These are phyloP conservation scores for Elmis aenea DNA, from an alignment of 2,888 invertebrate genomes.

Conservation along the genomic window DNA sequence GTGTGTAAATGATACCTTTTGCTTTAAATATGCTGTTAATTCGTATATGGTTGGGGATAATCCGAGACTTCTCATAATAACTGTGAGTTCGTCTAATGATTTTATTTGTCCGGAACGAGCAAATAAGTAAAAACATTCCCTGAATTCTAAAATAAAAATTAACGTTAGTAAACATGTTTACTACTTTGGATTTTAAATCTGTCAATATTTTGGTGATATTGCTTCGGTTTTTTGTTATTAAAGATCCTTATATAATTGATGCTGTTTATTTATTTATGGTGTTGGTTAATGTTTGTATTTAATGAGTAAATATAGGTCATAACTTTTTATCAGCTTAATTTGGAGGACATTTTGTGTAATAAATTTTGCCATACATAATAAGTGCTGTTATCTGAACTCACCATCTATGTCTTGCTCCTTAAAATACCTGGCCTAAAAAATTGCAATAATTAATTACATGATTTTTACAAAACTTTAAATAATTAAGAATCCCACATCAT, in stretches of 20 bases:
- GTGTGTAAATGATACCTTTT: no score
- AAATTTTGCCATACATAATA: no score
- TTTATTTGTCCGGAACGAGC: constrained; percentile 85
- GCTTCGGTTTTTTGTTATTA: no score
- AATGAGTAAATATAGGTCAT: no score
- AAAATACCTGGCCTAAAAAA: constrained; percentile 82
- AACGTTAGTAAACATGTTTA: no score
- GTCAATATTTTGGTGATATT: no score
- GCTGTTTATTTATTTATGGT: no score
- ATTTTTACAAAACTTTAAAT: constrained; percentile 2
- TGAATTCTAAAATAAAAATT: constrained; percentile 67
- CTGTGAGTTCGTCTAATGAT: constrained; percentile 82
- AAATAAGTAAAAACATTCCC: constrained; percentile 94
- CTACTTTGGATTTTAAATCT: no score
- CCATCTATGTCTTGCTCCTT: constrained; percentile 94
- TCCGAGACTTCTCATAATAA: constrained; percentile 91
- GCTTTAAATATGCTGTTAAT: constrained; percentile 74
- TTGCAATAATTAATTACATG: constrained; percentile 17
- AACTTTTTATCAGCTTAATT: no score
- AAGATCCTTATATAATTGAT: no score
- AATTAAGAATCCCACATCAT: no score
- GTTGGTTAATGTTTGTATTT: no score
- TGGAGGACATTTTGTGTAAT: constrained; percentile 1
- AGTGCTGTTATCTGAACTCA: constrained; percentile 46
- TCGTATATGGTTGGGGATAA: constrained; percentile 92